Percentiles rank a stretch among this genome's conserved stretches.
Evolutionary conservation across 1,140 invertebrate species (phyloP).

Genomic region (Leptopilina clavipes): DNA sequence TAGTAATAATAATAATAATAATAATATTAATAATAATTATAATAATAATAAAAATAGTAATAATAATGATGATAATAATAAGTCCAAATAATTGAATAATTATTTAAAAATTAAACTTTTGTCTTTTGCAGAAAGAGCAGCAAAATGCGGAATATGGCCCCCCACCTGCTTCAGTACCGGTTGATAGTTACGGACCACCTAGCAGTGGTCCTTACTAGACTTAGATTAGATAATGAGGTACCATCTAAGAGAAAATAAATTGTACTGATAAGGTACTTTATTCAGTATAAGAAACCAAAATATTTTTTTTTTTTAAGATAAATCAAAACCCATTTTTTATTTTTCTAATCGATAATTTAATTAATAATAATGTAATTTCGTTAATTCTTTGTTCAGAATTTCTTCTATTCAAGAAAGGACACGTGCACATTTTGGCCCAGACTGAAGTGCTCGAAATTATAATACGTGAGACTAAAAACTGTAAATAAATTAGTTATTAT

Average conservation of each 20-base stretch:
- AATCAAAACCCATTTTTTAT: too few relatives aligned
- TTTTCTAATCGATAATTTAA: too few relatives aligned
- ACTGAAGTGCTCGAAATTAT: conserved; percentile 23
- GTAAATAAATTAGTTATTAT: conserved; percentile 5
- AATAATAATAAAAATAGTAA: too few relatives aligned
- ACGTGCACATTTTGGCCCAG: background rate
- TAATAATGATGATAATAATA: too few relatives aligned
- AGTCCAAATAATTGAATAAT: background rate
- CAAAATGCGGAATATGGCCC: conserved; percentile 72
- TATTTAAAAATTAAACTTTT: conserved; percentile 30
- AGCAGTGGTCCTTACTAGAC: conserved; percentile 64
- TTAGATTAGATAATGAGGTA: background rate
- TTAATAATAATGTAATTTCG: too few relatives aligned
- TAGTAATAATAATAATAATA: too few relatives aligned
- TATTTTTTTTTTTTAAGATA: too few relatives aligned
- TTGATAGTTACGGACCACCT: conserved; percentile 73
- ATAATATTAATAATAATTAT: too few relatives aligned
- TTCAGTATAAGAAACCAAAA: too few relatives aligned
- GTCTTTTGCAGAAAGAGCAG: conserved; percentile 64
- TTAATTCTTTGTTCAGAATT: background rate
- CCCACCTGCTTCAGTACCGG: conserved; percentile 67
- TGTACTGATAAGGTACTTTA: background rate
- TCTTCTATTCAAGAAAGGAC: background rate
- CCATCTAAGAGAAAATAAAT: background rate
- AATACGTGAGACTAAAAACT: background rate